These are phyloP conservation scores for Phalangium opilio DNA, from an alignment of 2,888 invertebrate genomes.

Conservation along the genomic window DNA sequence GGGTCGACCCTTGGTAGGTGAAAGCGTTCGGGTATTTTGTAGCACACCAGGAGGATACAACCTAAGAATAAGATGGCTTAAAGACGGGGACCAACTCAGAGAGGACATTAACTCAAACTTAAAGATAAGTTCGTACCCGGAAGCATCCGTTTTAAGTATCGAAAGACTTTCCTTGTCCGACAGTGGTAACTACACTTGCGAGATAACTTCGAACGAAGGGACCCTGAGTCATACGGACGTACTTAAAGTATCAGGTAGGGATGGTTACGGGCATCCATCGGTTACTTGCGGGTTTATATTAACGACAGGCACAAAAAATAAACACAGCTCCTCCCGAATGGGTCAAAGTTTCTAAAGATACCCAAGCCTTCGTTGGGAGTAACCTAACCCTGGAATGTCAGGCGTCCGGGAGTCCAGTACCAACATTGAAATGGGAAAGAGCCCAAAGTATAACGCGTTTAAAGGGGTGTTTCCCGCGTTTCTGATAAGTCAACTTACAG, in stretches of 20 bases:
- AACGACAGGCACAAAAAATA: too few relatives aligned
- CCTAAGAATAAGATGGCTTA: neutral
- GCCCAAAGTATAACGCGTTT: neutral
- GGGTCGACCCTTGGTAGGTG: neutral
- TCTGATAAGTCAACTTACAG: too few relatives aligned
- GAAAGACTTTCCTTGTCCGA: neutral
- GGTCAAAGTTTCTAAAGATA: conserved; percentile 11
- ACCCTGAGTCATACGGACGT: conserved; percentile 1
- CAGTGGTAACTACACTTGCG: neutral
- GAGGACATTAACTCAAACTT: neutral
- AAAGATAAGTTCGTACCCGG: neutral
- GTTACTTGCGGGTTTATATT: too few relatives aligned
- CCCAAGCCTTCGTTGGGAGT: neutral
- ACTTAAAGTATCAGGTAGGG: too few relatives aligned
- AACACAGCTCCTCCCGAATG: conserved; percentile 11
- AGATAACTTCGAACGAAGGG: neutral
- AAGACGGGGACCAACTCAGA: neutral
- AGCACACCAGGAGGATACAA: neutral
- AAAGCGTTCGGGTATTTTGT: neutral
- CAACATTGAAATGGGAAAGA: conserved; percentile 10
- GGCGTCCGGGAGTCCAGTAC: conserved; percentile 10
- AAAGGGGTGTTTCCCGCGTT: too few relatives aligned
- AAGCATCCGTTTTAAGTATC: neutral
- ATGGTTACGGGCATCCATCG: too few relatives aligned
- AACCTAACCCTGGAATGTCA: conserved; percentile 6